Conservation (phyloP, 2,797 vertebrate genomes). For the Macropodus opercularis region DNA sequence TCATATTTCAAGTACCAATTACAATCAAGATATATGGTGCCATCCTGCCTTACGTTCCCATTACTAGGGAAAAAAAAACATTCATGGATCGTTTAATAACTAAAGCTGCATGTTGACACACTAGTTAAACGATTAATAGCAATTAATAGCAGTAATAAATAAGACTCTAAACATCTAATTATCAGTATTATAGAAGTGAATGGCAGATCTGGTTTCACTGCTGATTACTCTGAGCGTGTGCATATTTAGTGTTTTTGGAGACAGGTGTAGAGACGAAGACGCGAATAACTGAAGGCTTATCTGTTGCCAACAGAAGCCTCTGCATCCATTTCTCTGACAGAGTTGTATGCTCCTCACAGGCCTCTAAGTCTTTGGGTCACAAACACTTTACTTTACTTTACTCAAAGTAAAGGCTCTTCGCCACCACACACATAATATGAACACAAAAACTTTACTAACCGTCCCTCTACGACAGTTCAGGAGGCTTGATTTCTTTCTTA, state of each 20-base stretch:
- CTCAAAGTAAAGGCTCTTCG: not conserved
- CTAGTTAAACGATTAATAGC: not conserved
- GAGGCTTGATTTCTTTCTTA: no score
- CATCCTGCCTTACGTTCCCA: not conserved
- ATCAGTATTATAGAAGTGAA: not conserved
- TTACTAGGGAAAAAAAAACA: not conserved
- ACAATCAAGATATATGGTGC: conserved; percentile 16
- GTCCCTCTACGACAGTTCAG: no score
- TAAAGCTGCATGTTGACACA: no score
- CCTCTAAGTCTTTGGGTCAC: conserved; percentile 31
- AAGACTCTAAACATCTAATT: no score
- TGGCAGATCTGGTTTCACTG: conserved; percentile 14
- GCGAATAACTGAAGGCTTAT: conserved; percentile 38
- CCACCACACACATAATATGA: conserved; percentile 8
- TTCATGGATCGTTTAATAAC: no score
- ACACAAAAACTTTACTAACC: conserved; percentile 41
- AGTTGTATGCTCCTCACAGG: conserved; percentile 2
- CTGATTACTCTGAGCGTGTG: conserved; percentile 3
- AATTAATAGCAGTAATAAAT: not conserved
- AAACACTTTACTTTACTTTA: conserved; percentile 10
- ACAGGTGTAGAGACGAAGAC: not conserved
- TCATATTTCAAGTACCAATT: conserved; percentile 8
- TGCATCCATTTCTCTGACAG: conserved; percentile 38
- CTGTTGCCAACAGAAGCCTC: conserved; percentile 47
- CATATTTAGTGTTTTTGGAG: conserved; percentile 9